phyloP scores from a whole-genome alignment of 1,140 invertebrate species.

The Zaprionus camerounensis region DNA sequence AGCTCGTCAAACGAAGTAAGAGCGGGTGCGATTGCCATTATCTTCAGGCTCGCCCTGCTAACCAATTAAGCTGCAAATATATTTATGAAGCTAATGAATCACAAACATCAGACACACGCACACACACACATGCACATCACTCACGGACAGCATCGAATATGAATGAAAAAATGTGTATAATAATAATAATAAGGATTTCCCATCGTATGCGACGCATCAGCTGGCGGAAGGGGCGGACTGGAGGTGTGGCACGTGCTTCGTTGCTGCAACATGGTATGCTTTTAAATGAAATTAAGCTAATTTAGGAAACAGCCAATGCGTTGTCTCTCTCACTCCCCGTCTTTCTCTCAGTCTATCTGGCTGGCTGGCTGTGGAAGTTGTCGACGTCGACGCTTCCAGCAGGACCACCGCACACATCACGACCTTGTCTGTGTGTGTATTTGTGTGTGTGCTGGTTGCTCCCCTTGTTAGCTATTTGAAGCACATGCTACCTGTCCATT shows the following conservation, averaged over 20 bases:
- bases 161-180: constrained; percentile 17
- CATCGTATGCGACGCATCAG: neutral
- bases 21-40: constrained; percentile 26
- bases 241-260: constrained; percentile 6
- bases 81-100: constrained; percentile 78
- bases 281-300: constrained; percentile 83
- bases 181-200: constrained; percentile 6
- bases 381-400: constrained; percentile 39
- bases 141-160: neutral
- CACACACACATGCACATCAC: neutral
- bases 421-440: constrained; percentile 23
- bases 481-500: constrained; percentile 41
- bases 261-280: constrained; percentile 59
- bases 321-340: constrained; percentile 20
- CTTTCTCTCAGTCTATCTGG: neutral
- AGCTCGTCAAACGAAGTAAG: neutral
- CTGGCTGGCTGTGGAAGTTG: constrained; percentile 28
- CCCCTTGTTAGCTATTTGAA: constrained; percentile 54
- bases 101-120: constrained; percentile 59
- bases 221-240: neutral
- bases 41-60: constrained; percentile 55
- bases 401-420: constrained; percentile 39
- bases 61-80: constrained; percentile 75
- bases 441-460: constrained; percentile 16
- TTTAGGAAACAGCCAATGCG: constrained; percentile 69